These are phyloP conservation scores for Pandemis heparana DNA, from an alignment of 2,888 invertebrate genomes.

Conservation along the genomic window DNA sequence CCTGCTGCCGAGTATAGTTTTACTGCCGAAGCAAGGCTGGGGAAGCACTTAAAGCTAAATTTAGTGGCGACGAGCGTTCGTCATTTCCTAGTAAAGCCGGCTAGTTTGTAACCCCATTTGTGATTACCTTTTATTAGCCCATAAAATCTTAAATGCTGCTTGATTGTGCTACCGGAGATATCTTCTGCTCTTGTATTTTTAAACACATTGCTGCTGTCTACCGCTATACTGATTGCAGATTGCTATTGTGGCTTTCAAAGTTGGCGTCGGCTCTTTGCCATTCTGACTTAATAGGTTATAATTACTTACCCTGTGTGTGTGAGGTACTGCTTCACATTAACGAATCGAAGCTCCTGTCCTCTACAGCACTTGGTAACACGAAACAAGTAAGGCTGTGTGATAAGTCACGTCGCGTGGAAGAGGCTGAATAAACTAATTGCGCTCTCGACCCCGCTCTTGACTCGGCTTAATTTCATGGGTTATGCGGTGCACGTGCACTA, in stretches of 20 bases:
- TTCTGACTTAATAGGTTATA: background rate
- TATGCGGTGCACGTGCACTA: conserved; percentile 27
- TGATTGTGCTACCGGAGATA: background rate
- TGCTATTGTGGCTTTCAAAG: background rate
- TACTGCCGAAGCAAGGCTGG: conserved; percentile 24
- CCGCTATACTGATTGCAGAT: background rate
- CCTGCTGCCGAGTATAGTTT: conserved; percentile 8
- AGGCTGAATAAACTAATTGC: conserved; percentile 21
- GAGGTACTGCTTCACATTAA: background rate
- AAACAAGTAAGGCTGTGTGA: background rate
- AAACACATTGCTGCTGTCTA: background rate
- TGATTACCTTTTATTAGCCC: conserved; percentile 2
- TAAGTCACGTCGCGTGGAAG: conserved; percentile 3
- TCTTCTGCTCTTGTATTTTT: background rate
- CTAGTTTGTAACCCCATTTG: conserved; percentile 13
- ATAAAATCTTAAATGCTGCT: background rate
- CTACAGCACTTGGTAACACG: background rate
- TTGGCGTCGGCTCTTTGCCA: background rate
- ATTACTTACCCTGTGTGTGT: background rate
- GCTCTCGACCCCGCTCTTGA: conserved; percentile 2
- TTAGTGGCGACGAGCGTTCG: background rate
- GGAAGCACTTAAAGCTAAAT: conserved; percentile 26
- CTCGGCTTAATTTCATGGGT: conserved; percentile 20
- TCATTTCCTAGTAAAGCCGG: conserved; percentile 13
- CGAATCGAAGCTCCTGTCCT: background rate